Base-by-base conservation (phyloP, 2,888 invertebrate genomes). In the Ornithoptera alexandrae region DNA sequence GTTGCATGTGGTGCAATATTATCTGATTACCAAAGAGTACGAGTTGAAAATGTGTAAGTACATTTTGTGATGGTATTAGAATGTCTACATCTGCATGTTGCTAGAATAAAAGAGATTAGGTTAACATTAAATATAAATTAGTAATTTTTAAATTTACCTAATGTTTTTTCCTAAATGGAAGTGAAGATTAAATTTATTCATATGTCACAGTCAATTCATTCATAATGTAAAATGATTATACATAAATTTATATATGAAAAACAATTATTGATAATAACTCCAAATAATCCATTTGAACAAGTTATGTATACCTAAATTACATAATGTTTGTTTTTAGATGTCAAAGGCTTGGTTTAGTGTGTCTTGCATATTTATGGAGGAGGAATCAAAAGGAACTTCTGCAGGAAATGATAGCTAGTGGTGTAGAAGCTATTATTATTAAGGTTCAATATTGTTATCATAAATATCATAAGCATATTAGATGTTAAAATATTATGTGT, bases 1-100 rank as follows among this genome's bases (percentile, higher is more conserved):
- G 98, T 99, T 61, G 97, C 99, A 72, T 98, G 97, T 75, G 99
- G 99, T 76, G 99, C 99, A 75, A 99, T 99, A 85, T 93, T 99
- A 78, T 99, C 99, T 72, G 98, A 98, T 92, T 99, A 99, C 93
- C 99, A 99, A 94, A 95, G 99, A 90, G 95, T 98, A 81, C 95
- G 99, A 81, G 98, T 99, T 75, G 98, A 99, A 94, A 97, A 98
- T 96, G 98, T 99, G 96, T 98, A 95, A 95, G 97, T 95, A 24
- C 36, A 6, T 22, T 60, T 61, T 36, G 24, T 7, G 46, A 24
- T 17, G 17, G 42, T 20, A 56, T 53, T 53, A 17, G 6, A n/a
- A 15, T 20, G n/a, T 56, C 56, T 20, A 56, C 7, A 20, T 1
- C 15, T 7, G 8, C n/a, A 56, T 56, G 8, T 8, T n/a, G 57